Conservation (phyloP, 2,797 vertebrate species). For the Brachyalestes nurse region DNA sequence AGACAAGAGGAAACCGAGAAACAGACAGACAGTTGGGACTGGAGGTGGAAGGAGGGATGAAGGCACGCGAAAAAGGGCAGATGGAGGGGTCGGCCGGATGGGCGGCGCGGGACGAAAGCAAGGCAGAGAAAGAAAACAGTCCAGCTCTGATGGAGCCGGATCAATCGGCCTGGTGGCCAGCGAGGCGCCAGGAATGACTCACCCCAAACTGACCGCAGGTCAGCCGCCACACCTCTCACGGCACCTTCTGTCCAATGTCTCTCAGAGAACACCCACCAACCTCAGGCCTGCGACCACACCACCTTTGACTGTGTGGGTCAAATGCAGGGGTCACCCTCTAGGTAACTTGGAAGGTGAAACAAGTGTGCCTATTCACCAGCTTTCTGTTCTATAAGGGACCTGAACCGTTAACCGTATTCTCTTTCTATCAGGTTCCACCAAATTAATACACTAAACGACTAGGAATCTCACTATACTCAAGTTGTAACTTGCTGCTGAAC, state of each 20-base stretch:
- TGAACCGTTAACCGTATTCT: no score
- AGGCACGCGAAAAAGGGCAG: slow-evolving; percentile 51
- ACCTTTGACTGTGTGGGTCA: not conserved
- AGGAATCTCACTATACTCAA: not conserved
- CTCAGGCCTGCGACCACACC: not conserved
- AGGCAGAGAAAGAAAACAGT: slow-evolving; percentile 48
- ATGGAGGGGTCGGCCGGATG: slow-evolving; percentile 40
- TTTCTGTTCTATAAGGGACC: not conserved
- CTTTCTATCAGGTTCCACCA: not conserved
- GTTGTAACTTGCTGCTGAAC: not conserved
- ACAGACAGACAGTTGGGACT: slow-evolving; percentile 46
- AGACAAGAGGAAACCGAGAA: slow-evolving; percentile 50
- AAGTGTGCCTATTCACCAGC: not conserved
- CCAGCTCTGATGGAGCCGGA: slow-evolving; percentile 39
- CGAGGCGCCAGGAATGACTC: slow-evolving; percentile 47
- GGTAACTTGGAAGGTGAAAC: not conserved
- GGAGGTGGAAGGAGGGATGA: slow-evolving; percentile 37
- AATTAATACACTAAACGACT: not conserved
- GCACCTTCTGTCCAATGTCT: slow-evolving; percentile 26
- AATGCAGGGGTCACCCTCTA: not conserved
- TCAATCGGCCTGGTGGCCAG: slow-evolving; percentile 36
- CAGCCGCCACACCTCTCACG: slow-evolving; percentile 40
- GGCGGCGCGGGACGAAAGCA: slow-evolving; percentile 25
- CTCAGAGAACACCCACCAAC: not conserved
- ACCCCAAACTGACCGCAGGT: slow-evolving; percentile 46